Conservation (phyloP, 2,888 invertebrate genomes). For the Meliscaeva auricollis region DNA sequence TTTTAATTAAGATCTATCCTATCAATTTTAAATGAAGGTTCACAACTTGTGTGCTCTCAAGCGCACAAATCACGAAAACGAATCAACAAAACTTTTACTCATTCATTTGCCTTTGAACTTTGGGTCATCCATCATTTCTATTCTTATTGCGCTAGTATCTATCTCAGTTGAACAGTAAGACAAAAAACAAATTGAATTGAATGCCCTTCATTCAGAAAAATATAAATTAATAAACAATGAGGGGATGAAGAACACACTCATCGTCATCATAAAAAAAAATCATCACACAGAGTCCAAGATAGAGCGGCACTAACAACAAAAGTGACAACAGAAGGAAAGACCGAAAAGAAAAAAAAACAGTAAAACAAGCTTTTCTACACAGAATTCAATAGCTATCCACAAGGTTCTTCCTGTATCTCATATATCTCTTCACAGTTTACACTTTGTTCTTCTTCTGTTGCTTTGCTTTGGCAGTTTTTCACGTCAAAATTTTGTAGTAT, state of each 20-base stretch:
- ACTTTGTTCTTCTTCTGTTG: constrained; percentile 10
- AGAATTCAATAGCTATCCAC: constrained; percentile 80
- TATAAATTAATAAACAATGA: constrained; percentile 52
- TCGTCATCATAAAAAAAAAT: background rate
- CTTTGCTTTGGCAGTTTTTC: constrained; percentile 47
- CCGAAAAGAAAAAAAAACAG: constrained; percentile 74
- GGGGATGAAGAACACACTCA: constrained; percentile 32
- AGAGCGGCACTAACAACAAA: constrained; percentile 21
- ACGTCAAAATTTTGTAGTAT: constrained; percentile 21
- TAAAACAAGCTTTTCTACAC: constrained; percentile 55
- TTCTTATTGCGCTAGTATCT: too few relatives aligned
- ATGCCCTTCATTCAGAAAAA: constrained; percentile 33
- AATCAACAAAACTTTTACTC: constrained; percentile 22
- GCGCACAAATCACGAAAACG: constrained; percentile 1
- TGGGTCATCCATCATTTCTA: constrained; percentile 47
- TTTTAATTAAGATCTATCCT: constrained; percentile 26
- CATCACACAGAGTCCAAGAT: constrained; percentile 74
- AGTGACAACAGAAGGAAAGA: constrained; percentile 60
- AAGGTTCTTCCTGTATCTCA: constrained; percentile 83
- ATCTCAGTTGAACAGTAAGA: too few relatives aligned
- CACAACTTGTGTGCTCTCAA: constrained; percentile 1
- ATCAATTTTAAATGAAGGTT: constrained; percentile 6
- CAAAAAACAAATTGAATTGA: background rate
- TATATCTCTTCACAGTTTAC: constrained; percentile 38
- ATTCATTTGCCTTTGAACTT: constrained; percentile 47